Evolutionary conservation across 2,888 invertebrate species (phyloP).

Genomic region (Endomychus coccineus): DNA sequence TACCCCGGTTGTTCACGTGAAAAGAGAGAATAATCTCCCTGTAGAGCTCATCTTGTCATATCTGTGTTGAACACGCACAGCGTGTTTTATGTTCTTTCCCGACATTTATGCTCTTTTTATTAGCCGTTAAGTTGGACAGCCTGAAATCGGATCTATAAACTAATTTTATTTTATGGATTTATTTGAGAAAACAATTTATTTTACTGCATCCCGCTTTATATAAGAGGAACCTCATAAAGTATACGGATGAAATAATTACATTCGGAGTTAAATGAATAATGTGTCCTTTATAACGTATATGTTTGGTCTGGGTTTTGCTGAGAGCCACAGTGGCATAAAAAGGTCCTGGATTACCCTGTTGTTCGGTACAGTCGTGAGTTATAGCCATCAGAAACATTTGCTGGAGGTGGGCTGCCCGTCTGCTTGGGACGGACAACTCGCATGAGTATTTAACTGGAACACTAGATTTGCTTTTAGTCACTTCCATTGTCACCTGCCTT

Average conservation of each 20-base stretch:
- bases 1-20: too few relatives aligned
- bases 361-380: slow-evolving; percentile 37
- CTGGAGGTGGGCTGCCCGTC: slow-evolving; percentile 29
- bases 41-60: slow-evolving; percentile 32
- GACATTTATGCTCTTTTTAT: slow-evolving; percentile 43
- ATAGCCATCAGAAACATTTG: slow-evolving; percentile 43
- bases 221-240: too few relatives aligned
- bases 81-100: slow-evolving; percentile 37
- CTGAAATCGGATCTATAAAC: slow-evolving; percentile 29
- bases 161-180: too few relatives aligned
- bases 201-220: slow-evolving; percentile 7
- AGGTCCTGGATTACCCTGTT: slow-evolving; percentile 31
- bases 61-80: slow-evolving; percentile 40
- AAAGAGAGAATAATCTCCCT: slow-evolving; percentile 13
- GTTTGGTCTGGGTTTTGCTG: slow-evolving; percentile 22
- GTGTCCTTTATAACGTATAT: slow-evolving; percentile 15
- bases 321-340: slow-evolving; percentile 32
- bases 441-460: too few relatives aligned
- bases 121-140: slow-evolving; percentile 39
- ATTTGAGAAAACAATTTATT: slow-evolving; percentile 15
- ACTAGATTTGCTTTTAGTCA: too few relatives aligned
- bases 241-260: slow-evolving; percentile 6
- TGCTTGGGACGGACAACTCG: slow-evolving; percentile 6
- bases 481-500: too few relatives aligned
- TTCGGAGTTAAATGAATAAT: slow-evolving; percentile 19